Base-by-base conservation (phyloP, 2,888 invertebrate species). In the Empis stercorea region DNA sequence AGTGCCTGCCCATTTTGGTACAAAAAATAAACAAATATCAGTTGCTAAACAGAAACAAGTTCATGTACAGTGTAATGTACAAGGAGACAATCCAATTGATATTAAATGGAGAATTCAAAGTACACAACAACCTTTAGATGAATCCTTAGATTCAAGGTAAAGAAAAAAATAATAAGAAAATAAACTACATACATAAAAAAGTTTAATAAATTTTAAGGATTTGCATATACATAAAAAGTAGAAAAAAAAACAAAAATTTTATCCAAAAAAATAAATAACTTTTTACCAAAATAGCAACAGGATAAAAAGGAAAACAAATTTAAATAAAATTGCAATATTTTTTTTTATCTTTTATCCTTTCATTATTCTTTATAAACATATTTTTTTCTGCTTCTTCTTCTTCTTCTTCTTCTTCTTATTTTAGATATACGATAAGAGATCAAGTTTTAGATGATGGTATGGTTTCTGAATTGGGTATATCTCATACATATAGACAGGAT, bases 61-160 rank as follows among this genome's bases (percentile, higher is more conserved):
- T 2, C 81, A 84, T 60, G 75, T 93, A 45, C 87, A 88, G 59
- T 91, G 91, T 66, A 84, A 87, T 37, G 87, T 87, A 2, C 79
- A 84, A 49, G 89, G 91, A n/a, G 91, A 91, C 65, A 81, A 84
- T 49, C 89, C 89, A 1, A 76, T 91, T 57, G 86, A 86, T 64
- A 84, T 91, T 54, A 80, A 79, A 63, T 91, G 89, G 91, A 79
- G 86, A 57, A 74, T 79, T 47, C 69, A 70, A 59, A 61, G 62
- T 55, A 82, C 81, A 48, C 84, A 84, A 15, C 84, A 84, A 61
- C 79, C 80, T 59, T 74, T 86, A 49, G 79, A 80, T 13, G 83
- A 81, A 60, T 79, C 80, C 52, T 72, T 80, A 57, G 84, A 84
- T 62, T 80, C 81, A 59, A 76, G 84, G 75, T 79, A 64, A 47